Conservation (phyloP, 1,140 invertebrate genomes). For the Nymphalis io region DNA sequence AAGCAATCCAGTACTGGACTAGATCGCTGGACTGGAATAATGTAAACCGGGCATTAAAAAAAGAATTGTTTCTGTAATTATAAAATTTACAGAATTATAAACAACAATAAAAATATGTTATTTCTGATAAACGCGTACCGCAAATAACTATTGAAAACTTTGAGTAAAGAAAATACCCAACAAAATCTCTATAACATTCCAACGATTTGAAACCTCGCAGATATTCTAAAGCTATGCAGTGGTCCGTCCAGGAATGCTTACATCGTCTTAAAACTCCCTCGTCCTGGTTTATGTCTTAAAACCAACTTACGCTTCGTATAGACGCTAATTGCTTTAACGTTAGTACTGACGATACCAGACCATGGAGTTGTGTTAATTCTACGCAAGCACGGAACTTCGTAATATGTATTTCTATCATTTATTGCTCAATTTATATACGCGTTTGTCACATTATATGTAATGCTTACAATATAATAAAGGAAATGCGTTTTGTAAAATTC, state of each 20-base stretch:
- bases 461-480: too few species aligned
- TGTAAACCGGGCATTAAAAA: too few species aligned
- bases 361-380: background rate
- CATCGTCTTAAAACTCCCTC: conserved; percentile 37
- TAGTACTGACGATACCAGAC: conserved; percentile 2
- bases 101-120: background rate
- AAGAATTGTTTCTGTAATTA: too few species aligned
- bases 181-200: conserved; percentile 25
- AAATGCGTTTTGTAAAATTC: too few species aligned
- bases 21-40: too few species aligned
- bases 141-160: background rate
- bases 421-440: too few species aligned
- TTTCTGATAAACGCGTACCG: background rate
- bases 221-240: conserved; percentile 36
- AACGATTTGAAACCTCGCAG: conserved; percentile 19
- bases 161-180: conserved; percentile 14
- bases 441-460: too few species aligned
- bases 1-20: too few species aligned
- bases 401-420: too few species aligned
- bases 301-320: conserved; percentile 28
- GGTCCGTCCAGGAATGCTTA: conserved; percentile 46
- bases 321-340: conserved; percentile 68
- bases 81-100: too few species aligned
- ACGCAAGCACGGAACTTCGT: background rate
- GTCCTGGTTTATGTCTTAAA: conserved; percentile 22